Evolutionary conservation across 2,888 invertebrate species (phyloP), one percentile per base, ranked within the genome.

Genomic region (Trissolcus japonicus): DNA sequence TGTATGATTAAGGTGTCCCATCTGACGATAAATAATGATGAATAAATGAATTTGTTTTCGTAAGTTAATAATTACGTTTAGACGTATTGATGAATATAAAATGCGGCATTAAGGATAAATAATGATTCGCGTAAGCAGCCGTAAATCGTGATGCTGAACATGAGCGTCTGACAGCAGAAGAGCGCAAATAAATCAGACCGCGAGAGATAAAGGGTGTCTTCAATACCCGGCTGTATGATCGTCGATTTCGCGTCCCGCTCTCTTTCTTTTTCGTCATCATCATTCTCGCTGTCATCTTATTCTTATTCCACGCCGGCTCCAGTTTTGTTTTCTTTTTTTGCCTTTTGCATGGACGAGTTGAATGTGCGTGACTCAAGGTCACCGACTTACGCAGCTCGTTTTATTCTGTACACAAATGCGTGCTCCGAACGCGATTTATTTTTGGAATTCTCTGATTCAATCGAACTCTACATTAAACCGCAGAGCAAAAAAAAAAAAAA

Each of bases 321-420:
- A 40, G 41, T 40, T 35, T 14, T n/a, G 19, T 48, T 56, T 41
- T 51, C 25, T 48, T 57, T 51, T 51, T 16, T 43, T 51, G 57
- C 25, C 35, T 51, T 46, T 19, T 35, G 41, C 16, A 25, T 11
- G 41, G 46, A 62, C 55, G 60, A 60, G 69, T 66, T 67, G 67
- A 67, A 56, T 43, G 66, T 79, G 73, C 79, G 76, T 79, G 76
- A 73, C 79, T 79, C 78, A 76, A 79, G 79, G 79, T 76, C 76
- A 79, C 76, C 76, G 76, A 76, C 68, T 79, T 76, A 79, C 72
- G 65, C 68, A 50, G 60, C 62, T 67, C 54, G 61, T 62, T 62
- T 51, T 29, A 65, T 57, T 61, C 56, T 50, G 66, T 75, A 62
- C 59, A 63, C 59, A 75, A 62, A 68, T 74, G 46, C 51, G 61